Percentiles rank a stretch among this genome's conserved stretches.
phyloP scores from a whole-genome alignment of 2,113 vertebrate genomes.

The Tenrec ecaudatus region DNA sequence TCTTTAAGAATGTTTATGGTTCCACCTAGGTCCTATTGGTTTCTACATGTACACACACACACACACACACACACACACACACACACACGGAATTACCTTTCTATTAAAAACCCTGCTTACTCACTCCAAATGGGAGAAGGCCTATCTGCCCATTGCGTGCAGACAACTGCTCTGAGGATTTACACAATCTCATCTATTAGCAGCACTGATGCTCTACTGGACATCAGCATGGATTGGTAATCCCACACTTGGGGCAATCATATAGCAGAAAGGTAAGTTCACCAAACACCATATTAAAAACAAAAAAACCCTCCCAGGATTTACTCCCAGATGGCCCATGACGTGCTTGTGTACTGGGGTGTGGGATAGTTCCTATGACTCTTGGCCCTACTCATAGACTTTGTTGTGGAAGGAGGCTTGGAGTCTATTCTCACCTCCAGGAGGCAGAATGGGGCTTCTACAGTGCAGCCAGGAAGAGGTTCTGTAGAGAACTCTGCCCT shows the following conservation, averaged over 20 bases:
- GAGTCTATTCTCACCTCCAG: background rate
- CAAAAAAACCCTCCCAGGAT: background rate
- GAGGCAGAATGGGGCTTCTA: background rate
- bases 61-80: background rate
- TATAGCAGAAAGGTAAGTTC: background rate
- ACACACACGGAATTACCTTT: background rate
- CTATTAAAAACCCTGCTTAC: background rate
- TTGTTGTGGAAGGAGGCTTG: background rate
- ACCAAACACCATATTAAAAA: background rate
- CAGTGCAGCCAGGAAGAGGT: conserved; percentile 14
- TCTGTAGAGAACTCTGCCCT: conserved; percentile 50
- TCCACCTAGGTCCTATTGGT: too few relatives aligned
- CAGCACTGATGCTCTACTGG: background rate
- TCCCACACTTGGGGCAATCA: background rate
- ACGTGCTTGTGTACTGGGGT: background rate
- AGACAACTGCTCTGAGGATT: background rate
- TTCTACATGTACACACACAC: background rate
- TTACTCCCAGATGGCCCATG: background rate
- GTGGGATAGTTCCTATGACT: background rate
- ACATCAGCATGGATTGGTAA: background rate
- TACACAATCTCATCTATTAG: background rate
- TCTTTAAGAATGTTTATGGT: background rate
- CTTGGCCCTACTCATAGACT: background rate
- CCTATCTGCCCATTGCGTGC: background rate
- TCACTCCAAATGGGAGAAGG: background rate